Conservation (phyloP, 2,113 vertebrate species). For the Hoplias malabaricus region DNA sequence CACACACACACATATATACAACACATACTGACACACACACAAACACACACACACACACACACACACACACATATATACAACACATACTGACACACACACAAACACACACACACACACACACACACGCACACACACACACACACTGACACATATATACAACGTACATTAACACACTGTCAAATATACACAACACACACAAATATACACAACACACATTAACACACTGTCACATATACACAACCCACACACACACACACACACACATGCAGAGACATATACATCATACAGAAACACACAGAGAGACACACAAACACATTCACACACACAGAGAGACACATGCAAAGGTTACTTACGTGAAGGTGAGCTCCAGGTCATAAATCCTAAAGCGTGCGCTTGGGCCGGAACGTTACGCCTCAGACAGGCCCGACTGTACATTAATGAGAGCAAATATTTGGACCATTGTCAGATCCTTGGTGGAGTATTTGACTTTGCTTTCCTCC, state of each 20-base stretch:
- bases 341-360: too few species aligned
- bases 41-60: background rate
- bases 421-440: conserved; percentile 11
- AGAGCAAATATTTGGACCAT: conserved; percentile 42
- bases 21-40: background rate
- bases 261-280: too few species aligned
- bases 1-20: conserved; percentile 12
- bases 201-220: background rate
- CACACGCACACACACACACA: background rate
- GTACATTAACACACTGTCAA: background rate
- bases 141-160: background rate
- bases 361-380: too few species aligned
- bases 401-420: background rate
- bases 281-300: too few species aligned
- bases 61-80: background rate
- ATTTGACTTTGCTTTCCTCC: conserved; percentile 26
- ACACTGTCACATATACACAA: too few species aligned
- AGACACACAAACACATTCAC: too few species aligned
- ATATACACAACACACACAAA: background rate
- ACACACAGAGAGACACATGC: too few species aligned
- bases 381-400: background rate
- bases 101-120: background rate
- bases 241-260: too few species aligned
- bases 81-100: background rate
- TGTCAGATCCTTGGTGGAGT: conserved; percentile 8